Base-by-base conservation (phyloP, 2,888 invertebrate species). In the Phalera bucephala region DNA sequence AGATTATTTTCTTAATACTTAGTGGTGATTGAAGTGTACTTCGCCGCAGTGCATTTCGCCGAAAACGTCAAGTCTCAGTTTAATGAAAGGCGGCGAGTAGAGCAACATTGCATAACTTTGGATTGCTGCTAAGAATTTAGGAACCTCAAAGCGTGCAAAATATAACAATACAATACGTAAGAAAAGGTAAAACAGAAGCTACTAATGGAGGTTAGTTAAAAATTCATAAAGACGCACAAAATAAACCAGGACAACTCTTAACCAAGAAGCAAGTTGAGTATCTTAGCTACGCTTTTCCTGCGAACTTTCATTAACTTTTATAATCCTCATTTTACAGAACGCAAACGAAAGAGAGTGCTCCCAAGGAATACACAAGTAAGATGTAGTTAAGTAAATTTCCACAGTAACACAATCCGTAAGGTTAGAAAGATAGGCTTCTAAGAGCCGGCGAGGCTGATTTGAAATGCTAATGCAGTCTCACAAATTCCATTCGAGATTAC, bases 401-500 rank as follows among this genome's bases (percentile, higher is more conserved):
- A 32, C 21, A 49, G 56, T 52, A 42, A 45, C 46, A 52, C 57
- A 52, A 60, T 56, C 61, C 34, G 43, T 52, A 60, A 56, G 50
- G 61, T 56, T 56, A 42, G 52, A 60, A 60, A 52, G 61, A 56
- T 57, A 56, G 57, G 52, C 60, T 50, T 43, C 47, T 52, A 43
- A 56, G 50, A 46, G 56, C 55, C 57, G 45, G 52, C 34, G 54
- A 49, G 45, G 50, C 41, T 54, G 60, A 68, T 72, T 72, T 72
- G 70, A 69, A 73, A 76, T 74, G 70, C 72, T 73, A 76, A 76
- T 74, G 59, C 58, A 42, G 52, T 42, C 56, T 48, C 45, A 37
- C 58, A 63, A 66, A 72, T 72, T 65, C 61, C 65, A 66, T 64
- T 64, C 52, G 54, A 71, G 72, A 68, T 71, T 66, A 70, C 70